Evolutionary conservation across 2,797 vertebrate species (phyloP).

Genomic region (Enteromius thamalakanensis): DNA sequence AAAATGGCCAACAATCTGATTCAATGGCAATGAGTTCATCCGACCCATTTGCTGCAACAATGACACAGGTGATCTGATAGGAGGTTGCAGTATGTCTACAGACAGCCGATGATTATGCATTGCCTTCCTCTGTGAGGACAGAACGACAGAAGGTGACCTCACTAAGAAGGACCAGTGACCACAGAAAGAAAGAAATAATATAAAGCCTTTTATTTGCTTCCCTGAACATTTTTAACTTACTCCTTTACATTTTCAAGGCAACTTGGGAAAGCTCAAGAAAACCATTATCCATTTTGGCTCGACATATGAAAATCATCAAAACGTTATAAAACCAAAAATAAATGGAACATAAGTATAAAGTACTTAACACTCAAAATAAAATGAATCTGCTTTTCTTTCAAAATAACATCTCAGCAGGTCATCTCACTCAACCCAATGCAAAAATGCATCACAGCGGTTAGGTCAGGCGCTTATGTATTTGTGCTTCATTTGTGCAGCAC

Average conservation of each 20-base stretch:
- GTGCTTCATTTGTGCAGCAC: constrained; percentile 59
- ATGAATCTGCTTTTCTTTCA: constrained; percentile 25
- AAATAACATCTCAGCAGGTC: background rate
- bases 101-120: background rate
- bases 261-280: constrained; percentile 59
- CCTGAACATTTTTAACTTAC: constrained; percentile 58
- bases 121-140: background rate
- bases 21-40: background rate
- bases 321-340: background rate
- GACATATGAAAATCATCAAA: constrained; percentile 17
- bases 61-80: constrained; percentile 7
- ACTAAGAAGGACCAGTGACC: background rate
- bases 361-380: background rate
- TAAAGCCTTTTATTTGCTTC: constrained; percentile 21
- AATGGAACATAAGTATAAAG: constrained; percentile 7
- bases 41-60: background rate
- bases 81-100: background rate
- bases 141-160: constrained; percentile 1
- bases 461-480: constrained; percentile 70
- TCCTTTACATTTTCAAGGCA: constrained; percentile 59
- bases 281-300: constrained; percentile 44
- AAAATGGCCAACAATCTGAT: background rate
- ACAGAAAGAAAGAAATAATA: background rate
- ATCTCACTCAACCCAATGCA: constrained; percentile 19
- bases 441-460: constrained; percentile 66